A percentile compares a stretch with the other conserved stretches of the same genome.
phyloP scores from a whole-genome alignment of 2,113 vertebrate genomes.

The Brachypteracias leptosomus region DNA sequence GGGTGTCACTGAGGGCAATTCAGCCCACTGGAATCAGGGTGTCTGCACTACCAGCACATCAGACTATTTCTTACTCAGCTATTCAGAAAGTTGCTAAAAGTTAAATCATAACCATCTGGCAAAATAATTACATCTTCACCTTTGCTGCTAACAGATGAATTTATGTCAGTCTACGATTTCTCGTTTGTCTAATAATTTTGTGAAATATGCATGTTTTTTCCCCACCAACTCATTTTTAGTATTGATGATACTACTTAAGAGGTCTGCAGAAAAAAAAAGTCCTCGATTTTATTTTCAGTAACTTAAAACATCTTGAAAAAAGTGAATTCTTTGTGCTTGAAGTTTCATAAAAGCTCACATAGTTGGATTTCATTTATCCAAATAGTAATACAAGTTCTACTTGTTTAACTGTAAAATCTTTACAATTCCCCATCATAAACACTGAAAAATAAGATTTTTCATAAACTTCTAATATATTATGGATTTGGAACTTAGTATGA shows the following conservation, averaged over 20 bases:
- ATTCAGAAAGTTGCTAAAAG: background rate
- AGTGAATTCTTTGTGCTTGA: background rate
- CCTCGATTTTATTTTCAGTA: background rate
- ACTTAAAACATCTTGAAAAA: background rate
- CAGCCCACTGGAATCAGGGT: background rate
- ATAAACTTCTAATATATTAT: background rate
- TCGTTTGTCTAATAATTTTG: constrained; percentile 4
- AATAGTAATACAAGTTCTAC: background rate
- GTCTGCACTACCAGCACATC: background rate
- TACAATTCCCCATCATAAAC: background rate
- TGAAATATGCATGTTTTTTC: background rate
- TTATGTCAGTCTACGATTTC: background rate
- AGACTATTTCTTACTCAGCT: background rate
- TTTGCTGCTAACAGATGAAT: background rate
- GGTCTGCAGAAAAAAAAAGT: background rate
- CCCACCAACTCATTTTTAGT: background rate
- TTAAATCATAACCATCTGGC: background rate
- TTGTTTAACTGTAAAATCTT: background rate
- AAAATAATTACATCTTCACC: constrained; percentile 4
- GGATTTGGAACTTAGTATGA: background rate
- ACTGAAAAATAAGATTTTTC: background rate
- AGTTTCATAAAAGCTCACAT: background rate
- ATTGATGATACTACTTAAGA: background rate
- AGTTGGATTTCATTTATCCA: background rate
- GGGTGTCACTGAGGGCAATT: background rate